Evolutionary conservation across 2,113 vertebrate species (phyloP).

Genomic region (Saguinus midas): DNA sequence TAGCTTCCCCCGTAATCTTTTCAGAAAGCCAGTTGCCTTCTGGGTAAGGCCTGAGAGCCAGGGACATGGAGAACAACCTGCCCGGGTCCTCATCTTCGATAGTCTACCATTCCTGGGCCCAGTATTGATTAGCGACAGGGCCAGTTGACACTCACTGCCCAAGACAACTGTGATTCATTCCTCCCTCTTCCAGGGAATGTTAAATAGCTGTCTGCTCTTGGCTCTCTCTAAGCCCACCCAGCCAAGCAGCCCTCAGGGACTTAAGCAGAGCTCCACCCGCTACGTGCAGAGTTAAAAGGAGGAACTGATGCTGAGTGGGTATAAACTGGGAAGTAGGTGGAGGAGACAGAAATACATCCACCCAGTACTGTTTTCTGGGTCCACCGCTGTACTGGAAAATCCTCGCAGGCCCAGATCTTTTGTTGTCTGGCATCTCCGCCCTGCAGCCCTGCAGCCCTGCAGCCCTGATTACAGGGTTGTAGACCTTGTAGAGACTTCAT

Average conservation of each 20-base stretch:
- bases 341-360: background rate
- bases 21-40: background rate
- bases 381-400: background rate
- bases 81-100: background rate
- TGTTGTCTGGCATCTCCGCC: background rate
- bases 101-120: background rate
- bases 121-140: background rate
- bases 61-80: background rate
- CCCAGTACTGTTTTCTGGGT: background rate
- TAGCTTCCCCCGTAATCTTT: background rate
- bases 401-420: constrained; percentile 61
- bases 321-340: background rate
- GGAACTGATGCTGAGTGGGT: background rate
- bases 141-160: background rate
- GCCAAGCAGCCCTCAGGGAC: constrained; percentile 35
- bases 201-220: constrained; percentile 47
- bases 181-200: constrained; percentile 43
- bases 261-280: background rate
- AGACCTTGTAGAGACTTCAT: constrained; percentile 34
- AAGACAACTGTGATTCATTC: background rate
- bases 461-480: constrained; percentile 59
- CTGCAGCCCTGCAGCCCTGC: constrained; percentile 56
- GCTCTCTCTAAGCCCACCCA: constrained; percentile 34
- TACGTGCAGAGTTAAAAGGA: background rate
- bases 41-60: background rate